Evolutionary conservation across 2,888 invertebrate genomes (phyloP).

Genomic region (Pocota personata): DNA sequence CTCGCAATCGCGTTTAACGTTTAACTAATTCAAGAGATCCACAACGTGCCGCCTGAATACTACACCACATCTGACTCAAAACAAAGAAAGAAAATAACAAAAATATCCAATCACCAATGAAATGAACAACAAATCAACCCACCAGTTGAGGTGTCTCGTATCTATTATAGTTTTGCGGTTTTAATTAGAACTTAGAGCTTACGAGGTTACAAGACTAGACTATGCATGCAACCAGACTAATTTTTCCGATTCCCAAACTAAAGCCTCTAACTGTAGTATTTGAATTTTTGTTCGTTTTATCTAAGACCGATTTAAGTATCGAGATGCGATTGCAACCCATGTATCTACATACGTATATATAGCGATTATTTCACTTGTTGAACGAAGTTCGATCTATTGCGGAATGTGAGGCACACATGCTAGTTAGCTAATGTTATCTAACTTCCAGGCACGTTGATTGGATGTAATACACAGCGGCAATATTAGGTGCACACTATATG

Average conservation of each 20-base stretch:
- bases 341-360: too few relatives aligned
- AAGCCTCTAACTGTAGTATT: conserved; percentile 18
- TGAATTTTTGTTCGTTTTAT: conserved; percentile 10
- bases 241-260: background rate
- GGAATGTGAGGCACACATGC: background rate
- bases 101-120: background rate
- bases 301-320: background rate
- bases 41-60: background rate
- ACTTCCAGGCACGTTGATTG: background rate
- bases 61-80: background rate
- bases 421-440: background rate
- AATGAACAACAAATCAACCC: background rate
- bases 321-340: background rate
- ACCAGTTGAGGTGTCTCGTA: background rate
- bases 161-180: conserved; percentile 29
- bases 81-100: background rate
- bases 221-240: background rate
- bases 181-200: background rate
- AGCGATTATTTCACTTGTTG: background rate
- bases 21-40: conserved; percentile 23
- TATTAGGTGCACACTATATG: background rate
- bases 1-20: conserved; percentile 4
- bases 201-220: background rate
- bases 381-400: background rate
- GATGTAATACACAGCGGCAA: background rate